These are phyloP conservation scores for Pygoscelis antarcticus DNA, from an alignment of 2,113 vertebrate genomes.

Conservation along the genomic window DNA sequence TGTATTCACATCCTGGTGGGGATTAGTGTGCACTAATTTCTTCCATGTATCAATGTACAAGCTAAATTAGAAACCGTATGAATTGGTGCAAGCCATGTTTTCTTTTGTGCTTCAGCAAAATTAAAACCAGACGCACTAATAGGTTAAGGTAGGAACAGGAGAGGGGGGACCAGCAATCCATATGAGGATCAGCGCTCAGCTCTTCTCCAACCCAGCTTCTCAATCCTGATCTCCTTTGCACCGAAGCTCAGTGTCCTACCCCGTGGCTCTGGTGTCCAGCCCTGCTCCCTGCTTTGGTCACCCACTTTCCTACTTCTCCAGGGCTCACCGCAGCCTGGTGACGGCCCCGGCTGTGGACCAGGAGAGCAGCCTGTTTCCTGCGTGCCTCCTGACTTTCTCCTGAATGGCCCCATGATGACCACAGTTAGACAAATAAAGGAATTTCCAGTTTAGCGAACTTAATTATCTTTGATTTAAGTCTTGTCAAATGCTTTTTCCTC, in stretches of 20 bases:
- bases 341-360: background rate
- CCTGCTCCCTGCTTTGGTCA: background rate
- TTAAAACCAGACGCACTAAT: background rate
- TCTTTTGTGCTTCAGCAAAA: background rate
- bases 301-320: background rate
- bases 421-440: background rate
- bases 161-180: background rate
- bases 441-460: background rate
- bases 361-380: background rate
- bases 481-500: slow-evolving; percentile 7
- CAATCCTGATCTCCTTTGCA: background rate
- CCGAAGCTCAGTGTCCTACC: background rate
- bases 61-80: background rate
- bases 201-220: background rate
- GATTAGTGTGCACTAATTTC: background rate
- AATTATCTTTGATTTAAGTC: background rate
- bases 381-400: background rate
- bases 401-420: background rate
- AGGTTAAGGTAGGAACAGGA: background rate
- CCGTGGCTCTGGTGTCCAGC: background rate
- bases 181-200: background rate
- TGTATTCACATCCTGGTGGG: background rate
- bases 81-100: background rate
- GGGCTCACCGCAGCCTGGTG: background rate
- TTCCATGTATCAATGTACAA: background rate